Evolutionary conservation across 2,797 vertebrate species (phyloP).

Genomic region (Orientallactaga sibirica): DNA sequence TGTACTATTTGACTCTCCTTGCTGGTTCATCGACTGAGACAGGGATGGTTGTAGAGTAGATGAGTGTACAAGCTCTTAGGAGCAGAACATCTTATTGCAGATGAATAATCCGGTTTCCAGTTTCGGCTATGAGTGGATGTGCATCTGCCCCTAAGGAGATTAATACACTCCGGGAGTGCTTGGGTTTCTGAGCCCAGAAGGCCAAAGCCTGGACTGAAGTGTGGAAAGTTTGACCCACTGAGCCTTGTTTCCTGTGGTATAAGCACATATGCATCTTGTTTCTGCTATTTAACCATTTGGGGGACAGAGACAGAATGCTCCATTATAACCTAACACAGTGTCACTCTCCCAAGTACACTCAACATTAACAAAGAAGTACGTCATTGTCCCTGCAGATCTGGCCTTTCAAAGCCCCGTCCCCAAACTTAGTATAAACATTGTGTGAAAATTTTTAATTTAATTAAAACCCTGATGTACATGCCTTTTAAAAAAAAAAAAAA

Average conservation of each 20-base stretch:
- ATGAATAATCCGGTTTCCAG: not conserved
- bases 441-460: conserved; percentile 63
- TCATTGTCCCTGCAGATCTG: not conserved
- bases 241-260: conserved; percentile 69
- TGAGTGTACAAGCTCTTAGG: not conserved
- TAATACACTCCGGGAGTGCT: not conserved
- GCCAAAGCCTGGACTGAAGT: not conserved
- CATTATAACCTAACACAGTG: not conserved
- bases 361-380: not conserved
- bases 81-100: not conserved
- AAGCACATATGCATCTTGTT: conserved; percentile 51
- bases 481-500: not conserved
- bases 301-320: conserved; percentile 64
- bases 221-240: conserved; percentile 27
- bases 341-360: not conserved
- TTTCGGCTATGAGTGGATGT: not conserved
- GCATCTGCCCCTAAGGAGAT: not conserved
- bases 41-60: not conserved
- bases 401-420: conserved; percentile 7
- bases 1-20: conserved; percentile 42
- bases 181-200: not conserved
- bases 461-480: conserved; percentile 60
- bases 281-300: conserved; percentile 70
- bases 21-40: not conserved
- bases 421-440: not conserved